phyloP scores from a whole-genome alignment of 2,113 vertebrate genomes.

The Plestiodon gilberti region DNA sequence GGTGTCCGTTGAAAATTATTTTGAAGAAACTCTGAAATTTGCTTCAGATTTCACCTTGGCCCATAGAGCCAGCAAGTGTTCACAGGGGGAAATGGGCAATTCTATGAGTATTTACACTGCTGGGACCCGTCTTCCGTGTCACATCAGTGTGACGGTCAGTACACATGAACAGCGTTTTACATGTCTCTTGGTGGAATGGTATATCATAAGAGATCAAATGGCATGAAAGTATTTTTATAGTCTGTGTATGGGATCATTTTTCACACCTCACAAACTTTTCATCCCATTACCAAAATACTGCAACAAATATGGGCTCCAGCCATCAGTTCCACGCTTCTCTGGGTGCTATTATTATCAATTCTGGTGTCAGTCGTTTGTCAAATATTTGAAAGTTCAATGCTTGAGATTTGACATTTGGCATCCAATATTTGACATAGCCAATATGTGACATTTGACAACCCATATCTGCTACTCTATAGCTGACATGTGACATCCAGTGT shows the following conservation, averaged over 20 bases:
- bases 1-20: no score
- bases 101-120: background rate
- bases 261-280: background rate
- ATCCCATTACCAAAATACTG: background rate
- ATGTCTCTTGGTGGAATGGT: background rate
- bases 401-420: constrained; percentile 28
- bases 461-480: background rate
- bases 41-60: no score
- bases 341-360: background rate
- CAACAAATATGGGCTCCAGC: background rate
- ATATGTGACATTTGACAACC: constrained; percentile 21
- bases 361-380: constrained; percentile 1
- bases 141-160: background rate
- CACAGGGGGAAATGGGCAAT: background rate
- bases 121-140: background rate
- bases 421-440: constrained; percentile 20
- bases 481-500: constrained; percentile 35
- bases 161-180: background rate
- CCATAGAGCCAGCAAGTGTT: no score
- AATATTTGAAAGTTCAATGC: constrained; percentile 27
- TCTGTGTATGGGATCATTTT: background rate
- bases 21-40: no score
- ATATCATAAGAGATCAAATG: background rate
- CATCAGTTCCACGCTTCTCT: background rate
- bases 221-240: background rate